phyloP scores from a whole-genome alignment of 1,140 invertebrate species.

The Macrostomum lignano region DNA sequence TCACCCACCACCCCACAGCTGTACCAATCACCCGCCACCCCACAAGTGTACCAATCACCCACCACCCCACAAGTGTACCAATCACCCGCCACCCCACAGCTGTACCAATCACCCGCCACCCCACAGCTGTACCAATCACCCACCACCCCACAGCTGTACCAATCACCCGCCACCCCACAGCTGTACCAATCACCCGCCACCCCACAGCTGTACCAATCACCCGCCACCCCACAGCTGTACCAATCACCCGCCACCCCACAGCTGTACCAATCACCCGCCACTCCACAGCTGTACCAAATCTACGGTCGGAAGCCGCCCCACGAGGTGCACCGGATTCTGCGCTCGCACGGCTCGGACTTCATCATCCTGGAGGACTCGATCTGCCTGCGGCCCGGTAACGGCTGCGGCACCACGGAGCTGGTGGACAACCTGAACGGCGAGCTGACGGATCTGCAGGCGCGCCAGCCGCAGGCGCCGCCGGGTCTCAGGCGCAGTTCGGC shows the following conservation, averaged over 20 bases:
- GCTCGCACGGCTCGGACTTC: slow-evolving; percentile 20
- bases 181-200: no score
- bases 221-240: no score
- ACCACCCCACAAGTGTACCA: no score
- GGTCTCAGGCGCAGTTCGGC: slow-evolving; percentile 9
- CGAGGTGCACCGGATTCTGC: slow-evolving; percentile 24
- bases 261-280: background rate
- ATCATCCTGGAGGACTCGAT: slow-evolving; percentile 32
- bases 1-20: no score
- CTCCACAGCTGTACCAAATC: slow-evolving; percentile 28
- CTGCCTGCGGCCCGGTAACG: slow-evolving; percentile 21
- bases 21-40: no score
- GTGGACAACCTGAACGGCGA: slow-evolving; percentile 27
- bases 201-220: no score
- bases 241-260: background rate
- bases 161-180: no score
- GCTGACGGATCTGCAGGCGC: background rate
- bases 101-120: no score
- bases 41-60: no score
- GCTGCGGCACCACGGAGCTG: slow-evolving; percentile 27
- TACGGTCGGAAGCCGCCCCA: slow-evolving; percentile 24
- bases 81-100: no score
- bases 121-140: no score
- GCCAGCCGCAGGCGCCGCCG: background rate
- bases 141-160: no score